Percentiles rank a stretch among this genome's conserved stretches.
phyloP scores from a whole-genome alignment of 2,888 invertebrate genomes.

The Drosophila seclusa region DNA sequence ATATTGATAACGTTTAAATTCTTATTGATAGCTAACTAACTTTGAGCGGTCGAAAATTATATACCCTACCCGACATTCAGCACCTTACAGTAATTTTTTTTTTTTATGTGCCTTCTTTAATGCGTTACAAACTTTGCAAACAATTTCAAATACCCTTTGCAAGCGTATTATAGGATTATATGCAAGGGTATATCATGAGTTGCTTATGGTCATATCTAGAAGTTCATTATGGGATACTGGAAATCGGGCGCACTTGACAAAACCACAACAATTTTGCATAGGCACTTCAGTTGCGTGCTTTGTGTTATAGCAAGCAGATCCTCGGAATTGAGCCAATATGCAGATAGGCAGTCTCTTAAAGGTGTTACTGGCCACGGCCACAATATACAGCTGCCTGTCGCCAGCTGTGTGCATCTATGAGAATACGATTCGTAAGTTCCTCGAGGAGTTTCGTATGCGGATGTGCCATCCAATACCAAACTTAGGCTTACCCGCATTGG shows the following conservation, averaged over 20 bases:
- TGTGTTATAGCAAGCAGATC: slow-evolving; percentile 31
- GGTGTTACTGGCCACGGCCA: slow-evolving; percentile 30
- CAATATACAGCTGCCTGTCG: slow-evolving; percentile 42
- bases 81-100: neutral
- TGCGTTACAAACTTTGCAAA: neutral
- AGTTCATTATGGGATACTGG: slow-evolving; percentile 18
- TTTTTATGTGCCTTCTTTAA: neutral
- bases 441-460: slow-evolving; percentile 76
- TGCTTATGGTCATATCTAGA: slow-evolving; percentile 53
- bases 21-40: slow-evolving; percentile 9
- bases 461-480: slow-evolving; percentile 83
- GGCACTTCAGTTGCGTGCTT: slow-evolving; percentile 41
- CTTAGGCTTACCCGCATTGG: slow-evolving; percentile 78
- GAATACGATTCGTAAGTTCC: slow-evolving; percentile 58
- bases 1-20: slow-evolving; percentile 37
- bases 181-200: slow-evolving; percentile 7
- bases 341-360: slow-evolving; percentile 15
- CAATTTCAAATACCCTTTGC: neutral
- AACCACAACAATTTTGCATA: slow-evolving; percentile 35
- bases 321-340: slow-evolving; percentile 31
- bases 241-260: slow-evolving; percentile 50
- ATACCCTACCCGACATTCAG: slow-evolving; percentile 31
- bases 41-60: neutral
- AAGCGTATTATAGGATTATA: neutral
- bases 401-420: slow-evolving; percentile 58